Conservation (phyloP, 2,113 vertebrate species). For the Leptodactylus fuscus region DNA sequence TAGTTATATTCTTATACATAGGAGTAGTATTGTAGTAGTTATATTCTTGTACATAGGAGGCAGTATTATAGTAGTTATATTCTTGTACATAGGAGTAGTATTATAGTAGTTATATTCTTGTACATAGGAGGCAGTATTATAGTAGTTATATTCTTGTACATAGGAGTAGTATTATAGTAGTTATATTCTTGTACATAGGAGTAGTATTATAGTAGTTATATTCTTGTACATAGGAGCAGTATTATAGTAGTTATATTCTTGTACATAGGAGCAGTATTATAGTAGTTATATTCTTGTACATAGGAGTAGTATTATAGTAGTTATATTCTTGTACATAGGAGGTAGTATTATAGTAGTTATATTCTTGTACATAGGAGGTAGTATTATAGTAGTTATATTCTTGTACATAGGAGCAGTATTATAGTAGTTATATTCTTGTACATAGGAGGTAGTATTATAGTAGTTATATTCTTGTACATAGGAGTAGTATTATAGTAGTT, state of each 20-base stretch:
- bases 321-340: constrained; percentile 11
- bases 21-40: neutral
- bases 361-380: constrained; percentile 1
- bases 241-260: constrained; percentile 19
- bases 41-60: constrained; percentile 8
- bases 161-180: constrained; percentile 8
- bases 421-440: constrained; percentile 23
- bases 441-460: constrained; percentile 2
- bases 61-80: constrained; percentile 14
- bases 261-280: constrained; percentile 1
- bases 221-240: constrained; percentile 1
- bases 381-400: constrained; percentile 14
- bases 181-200: constrained; percentile 9
- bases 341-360: constrained; percentile 5
- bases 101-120: constrained; percentile 20
- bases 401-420: neutral
- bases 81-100: constrained; percentile 7
- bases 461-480: constrained; percentile 16
- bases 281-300: constrained; percentile 17
- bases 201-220: constrained; percentile 17
- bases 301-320: constrained; percentile 1
- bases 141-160: constrained; percentile 18
- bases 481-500: constrained; percentile 2
- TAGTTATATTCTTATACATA: constrained; percentile 13
- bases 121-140: constrained; percentile 7